Evolutionary conservation across 2,113 vertebrate genomes (phyloP).

Genomic region (Seriola aureovittata): DNA sequence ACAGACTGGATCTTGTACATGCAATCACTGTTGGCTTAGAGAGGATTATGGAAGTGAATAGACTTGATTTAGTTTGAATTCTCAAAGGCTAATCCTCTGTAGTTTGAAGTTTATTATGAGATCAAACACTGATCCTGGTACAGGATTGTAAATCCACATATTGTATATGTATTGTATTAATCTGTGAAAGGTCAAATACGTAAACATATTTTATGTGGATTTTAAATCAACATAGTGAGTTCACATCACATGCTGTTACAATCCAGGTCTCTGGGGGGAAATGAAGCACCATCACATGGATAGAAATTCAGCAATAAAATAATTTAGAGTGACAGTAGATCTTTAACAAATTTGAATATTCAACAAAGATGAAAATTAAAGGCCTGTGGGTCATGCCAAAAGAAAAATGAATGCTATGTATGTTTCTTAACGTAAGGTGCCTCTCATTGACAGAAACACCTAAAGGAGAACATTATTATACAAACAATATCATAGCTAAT

Average conservation of each 20-base stretch:
- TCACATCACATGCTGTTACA: neutral
- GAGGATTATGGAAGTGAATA: conserved; percentile 33
- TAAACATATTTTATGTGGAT: neutral
- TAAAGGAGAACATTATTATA: no score
- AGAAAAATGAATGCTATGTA: no score
- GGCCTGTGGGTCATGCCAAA: neutral
- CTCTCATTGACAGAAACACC: no score
- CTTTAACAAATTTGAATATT: neutral
- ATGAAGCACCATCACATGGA: neutral
- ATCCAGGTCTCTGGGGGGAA: conserved; percentile 4
- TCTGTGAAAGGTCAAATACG: neutral
- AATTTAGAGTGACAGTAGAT: neutral
- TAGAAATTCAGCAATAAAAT: no score
- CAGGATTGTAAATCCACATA: neutral
- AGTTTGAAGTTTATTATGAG: conserved; percentile 19
- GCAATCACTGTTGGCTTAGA: conserved; percentile 21
- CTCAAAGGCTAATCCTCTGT: conserved; percentile 29
- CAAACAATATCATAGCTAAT: no score
- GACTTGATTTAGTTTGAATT: conserved; percentile 37
- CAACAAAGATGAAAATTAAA: neutral
- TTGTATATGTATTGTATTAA: neutral
- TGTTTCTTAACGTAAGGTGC: no score
- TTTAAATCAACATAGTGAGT: neutral
- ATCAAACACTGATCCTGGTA: neutral
- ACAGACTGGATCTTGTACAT: conserved; percentile 20